Conservation (phyloP, 2,797 vertebrate genomes). For the Pelochelys cantorii region DNA sequence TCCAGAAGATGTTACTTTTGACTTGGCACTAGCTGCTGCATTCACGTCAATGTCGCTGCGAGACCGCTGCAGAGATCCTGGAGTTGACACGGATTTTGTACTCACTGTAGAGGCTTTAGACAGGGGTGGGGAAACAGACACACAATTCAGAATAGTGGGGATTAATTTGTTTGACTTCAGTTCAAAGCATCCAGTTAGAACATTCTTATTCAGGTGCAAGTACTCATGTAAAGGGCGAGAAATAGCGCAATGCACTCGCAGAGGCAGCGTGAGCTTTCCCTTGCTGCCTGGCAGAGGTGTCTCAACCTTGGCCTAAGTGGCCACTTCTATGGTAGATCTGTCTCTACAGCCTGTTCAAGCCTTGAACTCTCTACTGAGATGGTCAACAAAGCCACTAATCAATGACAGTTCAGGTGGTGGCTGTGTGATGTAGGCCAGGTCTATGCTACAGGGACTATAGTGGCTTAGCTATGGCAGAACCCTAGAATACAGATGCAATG, state of each 20-base stretch:
- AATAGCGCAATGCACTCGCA: slow-evolving; percentile 53
- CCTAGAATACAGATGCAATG: background rate
- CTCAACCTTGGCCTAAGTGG: slow-evolving; percentile 25
- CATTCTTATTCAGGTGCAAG: background rate
- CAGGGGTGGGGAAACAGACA: slow-evolving; percentile 46
- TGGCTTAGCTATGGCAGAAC: background rate
- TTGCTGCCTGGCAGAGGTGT: slow-evolving; percentile 47
- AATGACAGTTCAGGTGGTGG: background rate
- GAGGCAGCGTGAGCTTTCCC: slow-evolving; percentile 41
- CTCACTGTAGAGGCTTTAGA: slow-evolving; percentile 90
- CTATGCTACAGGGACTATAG: background rate
- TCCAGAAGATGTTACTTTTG: slow-evolving; percentile 88
- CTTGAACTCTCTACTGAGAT: slow-evolving; percentile 31
- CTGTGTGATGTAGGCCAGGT: background rate
- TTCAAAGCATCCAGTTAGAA: slow-evolving; percentile 60
- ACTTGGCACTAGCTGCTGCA: slow-evolving; percentile 95
- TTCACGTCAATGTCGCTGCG: slow-evolving; percentile 98
- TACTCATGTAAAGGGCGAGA: background rate
- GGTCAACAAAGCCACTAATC: slow-evolving; percentile 16
- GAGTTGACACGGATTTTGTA: slow-evolving; percentile 86
- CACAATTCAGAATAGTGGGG: slow-evolving; percentile 57
- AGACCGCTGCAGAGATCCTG: slow-evolving; percentile 95
- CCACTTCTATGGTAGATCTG: background rate
- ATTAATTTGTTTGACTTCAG: slow-evolving; percentile 67
- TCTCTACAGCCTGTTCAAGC: slow-evolving; percentile 1